These are phyloP conservation scores for Callimico goeldii DNA, from an alignment of 2,797 vertebrate species.

Conservation along the genomic window DNA sequence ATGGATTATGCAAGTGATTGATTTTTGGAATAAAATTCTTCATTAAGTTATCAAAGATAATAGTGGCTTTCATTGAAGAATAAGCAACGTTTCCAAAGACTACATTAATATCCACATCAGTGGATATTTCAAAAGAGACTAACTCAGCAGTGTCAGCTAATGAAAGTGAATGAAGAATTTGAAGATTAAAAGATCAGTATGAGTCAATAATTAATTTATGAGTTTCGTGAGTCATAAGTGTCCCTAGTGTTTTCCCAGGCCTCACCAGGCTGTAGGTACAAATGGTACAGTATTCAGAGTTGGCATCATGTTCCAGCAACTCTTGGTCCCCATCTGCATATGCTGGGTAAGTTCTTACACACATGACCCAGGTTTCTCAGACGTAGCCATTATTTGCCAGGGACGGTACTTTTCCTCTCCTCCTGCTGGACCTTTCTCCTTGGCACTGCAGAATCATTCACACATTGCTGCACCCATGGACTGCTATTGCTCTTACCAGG, in stretches of 20 bases:
- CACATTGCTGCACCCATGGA: background rate
- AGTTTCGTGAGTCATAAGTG: conserved; percentile 21
- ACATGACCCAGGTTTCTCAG: background rate
- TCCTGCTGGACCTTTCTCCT: background rate
- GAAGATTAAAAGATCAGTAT: conserved; percentile 60
- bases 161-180: conserved; percentile 42
- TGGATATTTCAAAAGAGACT: conserved; percentile 59
- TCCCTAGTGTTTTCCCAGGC: background rate
- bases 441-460: background rate
- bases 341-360: background rate
- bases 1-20: conserved; percentile 33
- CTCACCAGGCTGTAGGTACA: conserved; percentile 21
- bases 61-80: conserved; percentile 54
- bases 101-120: conserved; percentile 62
- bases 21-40: conserved; percentile 68
- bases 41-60: conserved; percentile 56
- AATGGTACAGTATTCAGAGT: background rate
- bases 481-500: rapidly evolving
- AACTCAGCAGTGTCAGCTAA: conserved; percentile 47
- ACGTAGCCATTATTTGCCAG: background rate
- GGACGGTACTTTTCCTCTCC: background rate
- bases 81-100: conserved; percentile 51
- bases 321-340: background rate
- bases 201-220: conserved; percentile 65
- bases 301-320: background rate